phyloP scores from a whole-genome alignment of 2,888 invertebrate genomes.

The Eilema sororculum region DNA sequence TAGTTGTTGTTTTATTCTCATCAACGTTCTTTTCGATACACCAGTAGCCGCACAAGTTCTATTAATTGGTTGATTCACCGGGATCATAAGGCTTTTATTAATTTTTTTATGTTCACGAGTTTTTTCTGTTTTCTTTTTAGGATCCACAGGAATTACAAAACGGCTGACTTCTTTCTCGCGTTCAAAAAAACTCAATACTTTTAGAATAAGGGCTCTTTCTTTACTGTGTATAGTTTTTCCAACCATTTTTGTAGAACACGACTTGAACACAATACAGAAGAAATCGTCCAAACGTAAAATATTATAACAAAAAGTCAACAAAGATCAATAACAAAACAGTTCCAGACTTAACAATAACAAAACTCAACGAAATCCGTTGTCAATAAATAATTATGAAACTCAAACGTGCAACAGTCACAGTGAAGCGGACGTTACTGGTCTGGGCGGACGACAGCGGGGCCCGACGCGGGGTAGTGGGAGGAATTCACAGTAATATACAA shows the following conservation, averaged over 20 bases:
- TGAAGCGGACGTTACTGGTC: too few relatives aligned
- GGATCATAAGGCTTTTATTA: slow-evolving; percentile 6
- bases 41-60: slow-evolving; percentile 22
- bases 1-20: neutral
- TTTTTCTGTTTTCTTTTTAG: neutral
- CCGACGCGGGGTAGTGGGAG: too few relatives aligned
- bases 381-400: neutral
- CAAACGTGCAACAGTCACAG: too few relatives aligned
- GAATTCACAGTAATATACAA: too few relatives aligned
- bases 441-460: too few relatives aligned
- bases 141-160: slow-evolving; percentile 12
- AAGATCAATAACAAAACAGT: neutral
- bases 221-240: neutral
- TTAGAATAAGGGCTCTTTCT: slow-evolving; percentile 25
- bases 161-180: slow-evolving; percentile 25
- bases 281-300: neutral
- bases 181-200: slow-evolving; percentile 29
- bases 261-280: neutral
- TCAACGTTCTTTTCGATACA: neutral
- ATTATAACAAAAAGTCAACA: neutral
- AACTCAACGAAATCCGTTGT: too few relatives aligned
- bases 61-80: slow-evolving; percentile 11
- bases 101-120: slow-evolving; percentile 1
- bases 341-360: neutral
- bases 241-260: neutral